Percentiles rank a stretch among this genome's conserved stretches.
Evolutionary conservation across 2,888 invertebrate species (phyloP).

Genomic region (Drosophila dives): DNA sequence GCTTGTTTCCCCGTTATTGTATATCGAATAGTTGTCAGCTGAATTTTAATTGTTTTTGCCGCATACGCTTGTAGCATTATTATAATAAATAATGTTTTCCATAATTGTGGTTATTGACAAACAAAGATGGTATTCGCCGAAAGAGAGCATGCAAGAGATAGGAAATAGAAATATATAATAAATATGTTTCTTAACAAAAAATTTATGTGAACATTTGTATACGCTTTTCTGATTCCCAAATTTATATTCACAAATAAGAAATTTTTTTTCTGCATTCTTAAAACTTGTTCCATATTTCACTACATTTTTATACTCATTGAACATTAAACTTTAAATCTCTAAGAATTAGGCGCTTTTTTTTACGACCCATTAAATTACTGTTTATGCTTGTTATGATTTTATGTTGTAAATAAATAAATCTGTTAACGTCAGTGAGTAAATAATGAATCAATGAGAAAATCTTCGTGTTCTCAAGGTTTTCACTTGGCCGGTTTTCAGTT

Average conservation of each 20-base stretch:
- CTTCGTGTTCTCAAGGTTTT: slow-evolving; percentile 32
- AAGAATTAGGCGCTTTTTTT: slow-evolving; percentile 29
- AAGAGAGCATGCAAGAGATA: slow-evolving; percentile 27
- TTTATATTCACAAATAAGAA: background rate
- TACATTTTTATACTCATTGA: background rate
- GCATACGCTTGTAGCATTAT: slow-evolving; percentile 50
- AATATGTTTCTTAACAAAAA: background rate
- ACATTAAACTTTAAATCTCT: slow-evolving; percentile 27
- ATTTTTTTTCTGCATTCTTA: background rate
- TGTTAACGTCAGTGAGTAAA: background rate
- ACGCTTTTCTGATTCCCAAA: slow-evolving; percentile 1
- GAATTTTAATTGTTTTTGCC: slow-evolving; percentile 50
- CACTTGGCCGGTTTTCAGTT: slow-evolving; percentile 39
- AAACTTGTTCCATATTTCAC: slow-evolving; percentile 37
- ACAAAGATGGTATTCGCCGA: slow-evolving; percentile 33
- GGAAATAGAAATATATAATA: slow-evolving; percentile 1
- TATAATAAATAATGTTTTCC: slow-evolving; percentile 61
- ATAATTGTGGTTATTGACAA: slow-evolving; percentile 44
- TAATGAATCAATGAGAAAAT: slow-evolving; percentile 25
- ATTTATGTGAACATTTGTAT: background rate
- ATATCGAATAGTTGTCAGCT: slow-evolving; percentile 44
- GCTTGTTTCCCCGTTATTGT: slow-evolving; percentile 48
- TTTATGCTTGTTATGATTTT: slow-evolving; percentile 14
- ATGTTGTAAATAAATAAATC: background rate
- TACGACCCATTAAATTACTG: slow-evolving; percentile 7